Conservation (phyloP, 1,140 invertebrate genomes). For the Calephelis nemesis region DNA sequence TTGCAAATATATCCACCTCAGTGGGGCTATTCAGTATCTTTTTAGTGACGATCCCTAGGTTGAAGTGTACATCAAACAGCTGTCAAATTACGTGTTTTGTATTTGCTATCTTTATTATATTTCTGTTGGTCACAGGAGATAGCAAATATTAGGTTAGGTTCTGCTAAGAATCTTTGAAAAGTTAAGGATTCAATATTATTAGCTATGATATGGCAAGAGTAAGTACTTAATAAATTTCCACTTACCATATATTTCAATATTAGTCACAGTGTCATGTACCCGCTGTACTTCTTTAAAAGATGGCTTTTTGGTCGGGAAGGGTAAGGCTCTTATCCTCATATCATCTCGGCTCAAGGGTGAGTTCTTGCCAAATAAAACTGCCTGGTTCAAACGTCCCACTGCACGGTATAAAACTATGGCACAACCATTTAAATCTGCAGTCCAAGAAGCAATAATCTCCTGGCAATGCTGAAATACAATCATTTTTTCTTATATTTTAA, state of each 20-base stretch:
- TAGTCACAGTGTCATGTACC: conserved; percentile 86
- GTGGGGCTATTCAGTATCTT: too few species aligned
- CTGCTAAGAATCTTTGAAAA: too few species aligned
- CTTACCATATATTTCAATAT: conserved; percentile 87
- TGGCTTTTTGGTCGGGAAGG: conserved; percentile 90
- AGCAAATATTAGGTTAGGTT: too few species aligned
- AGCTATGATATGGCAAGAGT: too few species aligned
- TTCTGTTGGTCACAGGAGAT: too few species aligned
- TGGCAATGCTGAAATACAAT: conserved; percentile 85
- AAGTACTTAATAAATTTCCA: neutral
- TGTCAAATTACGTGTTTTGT: too few species aligned
- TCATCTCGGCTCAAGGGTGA: conserved; percentile 85
- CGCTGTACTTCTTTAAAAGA: conserved; percentile 90
- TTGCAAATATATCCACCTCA: too few species aligned
- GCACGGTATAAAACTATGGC: conserved; percentile 90
- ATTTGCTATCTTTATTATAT: too few species aligned
- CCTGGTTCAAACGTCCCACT: conserved; percentile 85
- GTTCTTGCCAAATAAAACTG: conserved; percentile 87
- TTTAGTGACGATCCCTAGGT: too few species aligned
- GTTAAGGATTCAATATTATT: too few species aligned
- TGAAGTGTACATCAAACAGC: too few species aligned
- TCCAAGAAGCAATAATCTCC: conserved; percentile 87
- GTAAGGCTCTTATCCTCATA: conserved; percentile 84
- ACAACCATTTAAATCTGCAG: conserved; percentile 83
- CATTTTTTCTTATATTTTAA: neutral